Conservation (phyloP, 1,140 invertebrate species). For the Lepidotrigona ventralis region DNA sequence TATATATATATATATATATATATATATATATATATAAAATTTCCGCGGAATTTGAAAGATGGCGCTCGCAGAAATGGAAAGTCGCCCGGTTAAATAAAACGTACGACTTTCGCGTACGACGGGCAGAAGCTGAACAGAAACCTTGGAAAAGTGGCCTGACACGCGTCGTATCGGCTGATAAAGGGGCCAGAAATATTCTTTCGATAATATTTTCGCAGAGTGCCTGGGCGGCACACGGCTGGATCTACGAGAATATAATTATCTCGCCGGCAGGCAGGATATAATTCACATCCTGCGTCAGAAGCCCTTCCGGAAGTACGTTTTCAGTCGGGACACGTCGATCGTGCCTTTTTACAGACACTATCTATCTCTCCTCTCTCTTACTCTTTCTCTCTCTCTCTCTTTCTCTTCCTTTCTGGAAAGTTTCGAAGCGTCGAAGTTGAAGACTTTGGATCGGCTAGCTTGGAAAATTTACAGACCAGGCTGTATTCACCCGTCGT, state of each 20-base stretch:
- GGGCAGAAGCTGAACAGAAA: background rate
- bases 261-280: slow-evolving; percentile 8
- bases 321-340: slow-evolving; percentile 25
- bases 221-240: background rate
- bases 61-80: too few relatives aligned
- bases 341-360: slow-evolving; percentile 18
- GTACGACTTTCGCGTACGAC: too few relatives aligned
- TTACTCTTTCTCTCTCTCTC: too few relatives aligned
- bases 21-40: too few relatives aligned
- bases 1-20: too few relatives aligned
- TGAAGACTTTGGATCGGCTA: slow-evolving; percentile 27
- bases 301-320: slow-evolving; percentile 21
- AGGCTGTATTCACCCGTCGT: background rate
- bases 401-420: background rate
- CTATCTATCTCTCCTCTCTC: background rate
- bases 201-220: slow-evolving; percentile 59
- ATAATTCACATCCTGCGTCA: slow-evolving; percentile 20
- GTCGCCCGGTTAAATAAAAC: too few relatives aligned
- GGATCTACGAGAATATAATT: slow-evolving; percentile 38
- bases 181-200: slow-evolving; percentile 27
- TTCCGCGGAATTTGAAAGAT: too few relatives aligned
- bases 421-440: slow-evolving; percentile 14
- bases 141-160: background rate
- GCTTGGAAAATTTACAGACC: slow-evolving; percentile 16
- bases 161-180: background rate